Evolutionary conservation across 2,888 invertebrate species (phyloP), one percentile per base, ranked within the genome.

Genomic region (Xanthorhoe spadicearia): DNA sequence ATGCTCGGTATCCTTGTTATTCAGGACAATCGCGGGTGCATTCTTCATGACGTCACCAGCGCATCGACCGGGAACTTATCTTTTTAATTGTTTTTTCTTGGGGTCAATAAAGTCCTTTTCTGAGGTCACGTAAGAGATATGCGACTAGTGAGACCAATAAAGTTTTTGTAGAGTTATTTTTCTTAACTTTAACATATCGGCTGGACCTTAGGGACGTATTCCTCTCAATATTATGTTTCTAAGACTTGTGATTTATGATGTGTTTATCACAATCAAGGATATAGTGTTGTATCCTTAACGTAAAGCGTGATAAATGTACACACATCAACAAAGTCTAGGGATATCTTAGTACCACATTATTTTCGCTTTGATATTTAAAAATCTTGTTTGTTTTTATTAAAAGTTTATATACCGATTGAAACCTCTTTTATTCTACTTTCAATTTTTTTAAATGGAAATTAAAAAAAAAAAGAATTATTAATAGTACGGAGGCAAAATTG

Each of bases 1-100:
- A 63, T 56, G 54, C 46, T 55, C 50, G 64, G 50, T 60, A 72
- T 66, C 60, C 68, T 69, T 64, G 50, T 49, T 61, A 52, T 55
- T 52, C 69, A 61, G 69, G 61, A 69, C 63, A 71, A 60, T 71
- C 72, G 70, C 62, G 61, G 62, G 60, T 70, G 73, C 73, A 76
- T 75, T 74, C 74, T 57, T 65, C 65, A 63, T 80, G 77, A 83
- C 81, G 82, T 82, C 82, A 81, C 61, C 72, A 68, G 69, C 70
- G 64, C 68, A 72, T 69, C 73, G 72, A 68, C 72, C 71, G 71
- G 69, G 64, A 71, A 74, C 65, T 67, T 70, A 75, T 61, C 73
- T 73, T 77, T 76, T 74, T 77, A 74, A 78, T 74, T 76, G 74
- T 72, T 76, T 75, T 76, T 74, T 71, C 57, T 64, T 58, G 54